phyloP scores from a whole-genome alignment of 2,113 vertebrate species.

The Pogona vitticeps region DNA sequence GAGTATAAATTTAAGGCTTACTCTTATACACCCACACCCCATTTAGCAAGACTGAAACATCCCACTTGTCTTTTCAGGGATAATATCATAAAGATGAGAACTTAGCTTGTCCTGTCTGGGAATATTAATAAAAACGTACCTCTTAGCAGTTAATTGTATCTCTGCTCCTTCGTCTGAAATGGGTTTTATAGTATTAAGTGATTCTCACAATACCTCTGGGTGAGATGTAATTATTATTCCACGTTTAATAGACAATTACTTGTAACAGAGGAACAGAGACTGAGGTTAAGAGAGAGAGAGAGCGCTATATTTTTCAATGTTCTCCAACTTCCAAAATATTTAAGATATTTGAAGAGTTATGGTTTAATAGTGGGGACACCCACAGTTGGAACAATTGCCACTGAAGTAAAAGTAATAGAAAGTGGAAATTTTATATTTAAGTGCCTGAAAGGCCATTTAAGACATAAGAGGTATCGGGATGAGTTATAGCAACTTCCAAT shows the following conservation, averaged over 20 bases:
- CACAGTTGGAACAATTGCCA: neutral
- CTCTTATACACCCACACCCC: neutral
- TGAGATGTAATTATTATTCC: neutral
- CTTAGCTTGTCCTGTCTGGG: constrained; percentile 7
- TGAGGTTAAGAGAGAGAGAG: neutral
- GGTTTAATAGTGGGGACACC: neutral
- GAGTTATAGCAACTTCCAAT: neutral
- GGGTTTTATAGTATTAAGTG: constrained; percentile 2
- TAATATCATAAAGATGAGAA: constrained; percentile 39
- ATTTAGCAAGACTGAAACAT: constrained; percentile 13
- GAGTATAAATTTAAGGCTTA: neutral
- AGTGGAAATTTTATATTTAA: neutral
- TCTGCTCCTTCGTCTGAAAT: constrained; percentile 27
- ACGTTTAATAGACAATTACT: constrained; percentile 23
- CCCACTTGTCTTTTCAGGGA: constrained; percentile 37
- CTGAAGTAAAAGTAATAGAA: neutral
- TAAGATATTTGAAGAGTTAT: neutral
- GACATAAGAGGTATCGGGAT: neutral
- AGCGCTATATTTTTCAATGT: neutral
- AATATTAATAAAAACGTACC: constrained; percentile 8
- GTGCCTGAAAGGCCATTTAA: neutral
- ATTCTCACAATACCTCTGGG: constrained; percentile 31
- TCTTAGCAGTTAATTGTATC: constrained; percentile 8
- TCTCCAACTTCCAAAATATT: constrained; percentile 17
- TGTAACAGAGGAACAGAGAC: neutral